Percentiles rank a stretch among this genome's conserved stretches.
Conservation (phyloP, 2,888 invertebrate genomes). For the Lydus trimaculatus region DNA sequence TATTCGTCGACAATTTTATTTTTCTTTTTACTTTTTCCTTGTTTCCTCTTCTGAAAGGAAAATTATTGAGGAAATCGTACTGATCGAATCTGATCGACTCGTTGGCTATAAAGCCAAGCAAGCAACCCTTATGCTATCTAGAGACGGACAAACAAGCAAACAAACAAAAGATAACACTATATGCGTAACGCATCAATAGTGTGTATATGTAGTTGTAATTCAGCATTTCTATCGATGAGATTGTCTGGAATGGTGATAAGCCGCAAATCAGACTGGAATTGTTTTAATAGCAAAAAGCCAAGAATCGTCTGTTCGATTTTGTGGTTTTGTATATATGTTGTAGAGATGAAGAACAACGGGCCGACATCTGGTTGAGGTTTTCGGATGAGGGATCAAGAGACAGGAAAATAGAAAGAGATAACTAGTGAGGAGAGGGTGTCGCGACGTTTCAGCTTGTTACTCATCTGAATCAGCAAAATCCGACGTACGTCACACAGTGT, state of each 20-base stretch:
- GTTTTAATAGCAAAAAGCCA: slow-evolving; percentile 3
- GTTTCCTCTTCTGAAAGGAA: not conserved
- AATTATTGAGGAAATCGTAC: not conserved
- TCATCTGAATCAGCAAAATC: slow-evolving; percentile 54
- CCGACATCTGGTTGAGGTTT: slow-evolving; percentile 29
- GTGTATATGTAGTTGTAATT: not conserved
- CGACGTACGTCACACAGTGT: slow-evolving; percentile 47
- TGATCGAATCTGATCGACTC: slow-evolving; percentile 4
- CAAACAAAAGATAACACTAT: slow-evolving; percentile 4
- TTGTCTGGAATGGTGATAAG: not conserved
- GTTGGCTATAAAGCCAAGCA: not conserved
- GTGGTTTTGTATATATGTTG: slow-evolving; percentile 1
- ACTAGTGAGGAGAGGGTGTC: not conserved
- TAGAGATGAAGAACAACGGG: not conserved
- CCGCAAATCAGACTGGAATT: slow-evolving; percentile 4
- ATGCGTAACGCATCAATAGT: slow-evolving; percentile 4
- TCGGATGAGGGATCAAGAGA: not conserved
- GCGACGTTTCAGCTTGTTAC: slow-evolving; percentile 34
- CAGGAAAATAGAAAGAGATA: not conserved
- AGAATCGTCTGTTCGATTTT: slow-evolving; percentile 10
- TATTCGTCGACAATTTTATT: slow-evolving; percentile 28
- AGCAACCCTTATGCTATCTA: not conserved
- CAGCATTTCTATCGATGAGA: not conserved
- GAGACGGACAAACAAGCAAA: not conserved
- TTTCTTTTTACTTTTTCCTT: not conserved